Percentiles rank a stretch among this genome's conserved stretches.
phyloP scores from a whole-genome alignment of 2,888 invertebrate species.

The Rhingia campestris region DNA sequence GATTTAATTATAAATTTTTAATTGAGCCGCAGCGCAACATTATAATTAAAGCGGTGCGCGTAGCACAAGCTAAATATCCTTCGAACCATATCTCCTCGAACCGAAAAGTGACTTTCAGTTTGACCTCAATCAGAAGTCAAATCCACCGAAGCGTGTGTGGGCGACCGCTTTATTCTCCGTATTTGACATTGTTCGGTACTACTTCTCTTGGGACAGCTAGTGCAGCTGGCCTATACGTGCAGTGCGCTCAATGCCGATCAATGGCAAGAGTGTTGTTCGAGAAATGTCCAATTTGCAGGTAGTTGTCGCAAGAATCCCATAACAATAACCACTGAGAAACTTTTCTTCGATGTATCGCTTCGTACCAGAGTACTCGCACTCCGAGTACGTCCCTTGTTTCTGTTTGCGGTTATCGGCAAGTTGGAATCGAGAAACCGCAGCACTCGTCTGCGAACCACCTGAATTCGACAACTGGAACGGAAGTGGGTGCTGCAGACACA shows the following conservation, averaged over 20 bases:
- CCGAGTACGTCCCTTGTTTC: slow-evolving; percentile 51
- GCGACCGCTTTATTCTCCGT: slow-evolving; percentile 45
- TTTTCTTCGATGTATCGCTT: slow-evolving; percentile 62
- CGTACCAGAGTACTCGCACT: not conserved
- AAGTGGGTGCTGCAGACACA: slow-evolving; percentile 15
- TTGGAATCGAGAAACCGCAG: slow-evolving; percentile 66
- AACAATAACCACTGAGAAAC: slow-evolving; percentile 64
- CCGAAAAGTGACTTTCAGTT: slow-evolving; percentile 31
- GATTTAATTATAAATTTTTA: slow-evolving; percentile 67
- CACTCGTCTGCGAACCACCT: slow-evolving; percentile 44
- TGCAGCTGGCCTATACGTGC: slow-evolving; percentile 44
- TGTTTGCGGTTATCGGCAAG: slow-evolving; percentile 68
- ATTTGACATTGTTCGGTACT: slow-evolving; percentile 36
- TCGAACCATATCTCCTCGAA: slow-evolving; percentile 21
- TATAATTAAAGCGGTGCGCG: slow-evolving; percentile 48
- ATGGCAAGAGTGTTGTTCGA: slow-evolving; percentile 39
- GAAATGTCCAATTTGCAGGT: slow-evolving; percentile 69
- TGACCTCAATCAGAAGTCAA: slow-evolving; percentile 67
- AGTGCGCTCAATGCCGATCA: slow-evolving; percentile 17
- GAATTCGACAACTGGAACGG: slow-evolving; percentile 68
- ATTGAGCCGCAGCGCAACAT: slow-evolving; percentile 56
- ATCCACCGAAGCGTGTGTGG: slow-evolving; percentile 54
- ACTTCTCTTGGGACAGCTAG: not conserved
- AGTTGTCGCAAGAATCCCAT: slow-evolving; percentile 65
- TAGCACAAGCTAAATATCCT: slow-evolving; percentile 37